Conservation (phyloP, 2,888 invertebrate species). For the Caenorhabditis afra region DNA sequence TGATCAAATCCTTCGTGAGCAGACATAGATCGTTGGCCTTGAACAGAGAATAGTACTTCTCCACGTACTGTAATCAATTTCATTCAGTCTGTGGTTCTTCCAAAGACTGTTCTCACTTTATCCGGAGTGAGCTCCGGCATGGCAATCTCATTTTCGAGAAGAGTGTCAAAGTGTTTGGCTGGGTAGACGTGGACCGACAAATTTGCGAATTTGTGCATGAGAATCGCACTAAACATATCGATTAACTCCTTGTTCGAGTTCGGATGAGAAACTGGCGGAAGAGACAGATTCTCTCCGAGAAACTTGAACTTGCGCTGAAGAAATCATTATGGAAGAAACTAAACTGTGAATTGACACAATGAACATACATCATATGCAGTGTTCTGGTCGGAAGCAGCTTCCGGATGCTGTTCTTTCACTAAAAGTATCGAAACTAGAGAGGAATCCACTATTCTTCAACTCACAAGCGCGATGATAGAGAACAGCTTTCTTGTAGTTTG, state of each 20-base stretch:
- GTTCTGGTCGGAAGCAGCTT: not conserved
- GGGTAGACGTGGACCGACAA: slow-evolving; percentile 8
- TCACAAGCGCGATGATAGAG: not conserved
- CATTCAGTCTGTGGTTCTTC: too few relatives aligned
- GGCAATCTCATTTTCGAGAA: not conserved
- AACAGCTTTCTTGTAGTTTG: not conserved
- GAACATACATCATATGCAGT: slow-evolving; percentile 1
- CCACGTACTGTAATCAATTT: slow-evolving; percentile 19
- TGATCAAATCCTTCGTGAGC: not conserved
- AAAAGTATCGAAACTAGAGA: too few relatives aligned
- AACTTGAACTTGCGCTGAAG: slow-evolving; percentile 9
- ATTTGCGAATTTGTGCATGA: not conserved
- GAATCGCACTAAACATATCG: not conserved
- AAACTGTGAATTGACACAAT: too few relatives aligned
- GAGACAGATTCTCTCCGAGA: not conserved
- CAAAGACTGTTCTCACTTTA: not conserved
- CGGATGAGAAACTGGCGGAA: not conserved
- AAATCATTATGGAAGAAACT: not conserved
- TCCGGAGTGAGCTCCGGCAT: not conserved
- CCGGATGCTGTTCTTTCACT: slow-evolving; percentile 1
- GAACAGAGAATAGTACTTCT: slow-evolving; percentile 7
- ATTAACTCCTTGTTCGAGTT: not conserved
- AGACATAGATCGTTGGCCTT: slow-evolving; percentile 2
- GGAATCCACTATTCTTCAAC: too few relatives aligned
- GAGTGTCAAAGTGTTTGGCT: not conserved